phyloP scores from a whole-genome alignment of 2,113 vertebrate genomes.

The Kryptolebias marmoratus region DNA sequence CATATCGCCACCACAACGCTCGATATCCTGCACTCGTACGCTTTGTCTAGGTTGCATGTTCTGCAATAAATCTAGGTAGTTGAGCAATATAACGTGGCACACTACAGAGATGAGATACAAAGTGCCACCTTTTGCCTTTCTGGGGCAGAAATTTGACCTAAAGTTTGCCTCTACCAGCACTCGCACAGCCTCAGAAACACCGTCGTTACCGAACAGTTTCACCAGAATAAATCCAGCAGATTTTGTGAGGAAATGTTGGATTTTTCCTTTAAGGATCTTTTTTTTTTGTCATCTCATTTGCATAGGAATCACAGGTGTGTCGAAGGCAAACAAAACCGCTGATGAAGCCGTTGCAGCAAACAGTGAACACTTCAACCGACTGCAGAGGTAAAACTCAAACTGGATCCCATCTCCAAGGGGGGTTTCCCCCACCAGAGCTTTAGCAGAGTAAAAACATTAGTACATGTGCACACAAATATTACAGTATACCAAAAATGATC shows the following conservation, averaged over 20 bases:
- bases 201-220: neutral
- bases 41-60: neutral
- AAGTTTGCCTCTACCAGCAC: neutral
- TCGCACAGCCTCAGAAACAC: neutral
- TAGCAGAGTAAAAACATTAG: conserved; percentile 46
- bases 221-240: conserved; percentile 49
- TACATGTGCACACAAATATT: conserved; percentile 63
- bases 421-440: conserved; percentile 41
- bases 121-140: neutral
- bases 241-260: conserved; percentile 27
- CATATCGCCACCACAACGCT: conserved; percentile 49
- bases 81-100: neutral
- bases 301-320: conserved; percentile 79
- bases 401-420: conserved; percentile 51
- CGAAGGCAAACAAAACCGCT: conserved; percentile 55
- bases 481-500: conserved; percentile 66
- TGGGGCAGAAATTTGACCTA: neutral
- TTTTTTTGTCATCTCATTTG: conserved; percentile 66
- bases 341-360: conserved; percentile 40
- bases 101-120: neutral
- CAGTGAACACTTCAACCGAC: conserved; percentile 34
- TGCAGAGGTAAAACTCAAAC: conserved; percentile 41
- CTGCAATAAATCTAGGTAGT: neutral
- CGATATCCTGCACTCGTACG: neutral
- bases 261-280: conserved; percentile 55